Evolutionary conservation across 2,113 vertebrate genomes (phyloP), one percentile per base, ranked within the genome.

Genomic region (Hepsetus odoe): DNA sequence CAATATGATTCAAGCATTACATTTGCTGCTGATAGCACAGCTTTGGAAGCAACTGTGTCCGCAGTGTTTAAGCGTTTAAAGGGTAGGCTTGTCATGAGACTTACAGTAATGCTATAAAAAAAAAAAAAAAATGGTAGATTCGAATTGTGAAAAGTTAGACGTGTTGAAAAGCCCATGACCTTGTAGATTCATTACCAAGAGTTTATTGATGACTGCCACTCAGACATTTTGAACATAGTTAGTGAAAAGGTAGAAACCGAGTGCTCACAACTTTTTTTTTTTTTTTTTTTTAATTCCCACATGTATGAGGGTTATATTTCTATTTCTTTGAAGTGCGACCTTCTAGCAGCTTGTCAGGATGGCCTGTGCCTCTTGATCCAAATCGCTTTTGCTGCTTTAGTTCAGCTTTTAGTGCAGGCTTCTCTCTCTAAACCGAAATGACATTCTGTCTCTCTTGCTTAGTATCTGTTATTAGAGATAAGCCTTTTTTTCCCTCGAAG

Each of bases 361-460:
- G 68, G 59, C 66, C 69, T 30, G 44, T 35, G 12, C 79, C 80
- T 71, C 70, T 83, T 82, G 83, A 88, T 83, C 81, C 74, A 87
- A 84, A 89, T 84, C 53, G 70, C 77, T 72, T 62, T 80, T 68
- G 82, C 75, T 82, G 74, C 79, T 83, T 87, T 73, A 18, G 16
- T 53, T 80, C 44, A 62, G 68, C 58, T 80, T 62, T 76, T 75
- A 55, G 20, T 10, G 74, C 76, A 64, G 3, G 64, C 56, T 73
- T 46, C 81, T 64, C 66, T 79, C 56, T 64, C 72, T 87, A 88
- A 90, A 42, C 78, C 1, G 49, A 86, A 84, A 82, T 87, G 88
- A 89, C 78, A 33, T 76, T 81, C 88, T 90, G 88, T 89, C 86
- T 87, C 81, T 87, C 74, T 86, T 72, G 61, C 77, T 91, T 82